Conservation (phyloP, 2,888 invertebrate species). For the Labia minor region DNA sequence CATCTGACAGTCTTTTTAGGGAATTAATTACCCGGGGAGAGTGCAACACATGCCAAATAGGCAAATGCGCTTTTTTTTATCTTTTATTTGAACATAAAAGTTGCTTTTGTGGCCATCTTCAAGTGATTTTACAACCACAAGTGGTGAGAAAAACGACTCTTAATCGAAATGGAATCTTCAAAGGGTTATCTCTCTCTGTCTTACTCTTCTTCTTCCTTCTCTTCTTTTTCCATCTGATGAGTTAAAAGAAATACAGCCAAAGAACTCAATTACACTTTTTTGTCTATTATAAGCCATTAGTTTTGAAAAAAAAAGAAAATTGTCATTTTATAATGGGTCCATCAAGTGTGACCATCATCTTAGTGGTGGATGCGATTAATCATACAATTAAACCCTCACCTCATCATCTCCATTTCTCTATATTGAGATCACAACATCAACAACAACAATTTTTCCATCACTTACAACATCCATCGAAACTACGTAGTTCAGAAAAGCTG, state of each 20-base stretch:
- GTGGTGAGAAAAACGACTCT: constrained; percentile 7
- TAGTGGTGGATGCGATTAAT: neutral
- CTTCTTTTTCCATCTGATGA: neutral
- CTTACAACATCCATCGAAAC: too few species aligned
- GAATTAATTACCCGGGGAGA: too few species aligned
- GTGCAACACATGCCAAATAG: neutral
- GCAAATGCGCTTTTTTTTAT: neutral
- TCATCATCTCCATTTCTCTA: too few species aligned
- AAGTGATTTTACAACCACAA: neutral
- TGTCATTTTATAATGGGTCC: constrained; percentile 4
- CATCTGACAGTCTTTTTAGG: too few species aligned
- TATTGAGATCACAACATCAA: too few species aligned
- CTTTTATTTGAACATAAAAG: neutral
- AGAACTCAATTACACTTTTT: constrained; percentile 9
- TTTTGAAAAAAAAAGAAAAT: neutral
- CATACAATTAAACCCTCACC: too few species aligned
- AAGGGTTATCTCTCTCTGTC: neutral
- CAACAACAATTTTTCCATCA: too few species aligned
- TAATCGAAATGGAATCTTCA: neutral
- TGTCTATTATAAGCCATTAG: neutral
- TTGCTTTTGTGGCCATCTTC: neutral
- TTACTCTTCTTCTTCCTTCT: neutral
- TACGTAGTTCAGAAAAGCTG: too few species aligned
- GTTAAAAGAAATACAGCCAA: neutral
- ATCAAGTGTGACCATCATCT: constrained; percentile 1